Percentiles rank a stretch among this genome's conserved stretches.
Evolutionary conservation across 2,113 vertebrate genomes (phyloP).

Genomic region (Typhlomys cinereus): DNA sequence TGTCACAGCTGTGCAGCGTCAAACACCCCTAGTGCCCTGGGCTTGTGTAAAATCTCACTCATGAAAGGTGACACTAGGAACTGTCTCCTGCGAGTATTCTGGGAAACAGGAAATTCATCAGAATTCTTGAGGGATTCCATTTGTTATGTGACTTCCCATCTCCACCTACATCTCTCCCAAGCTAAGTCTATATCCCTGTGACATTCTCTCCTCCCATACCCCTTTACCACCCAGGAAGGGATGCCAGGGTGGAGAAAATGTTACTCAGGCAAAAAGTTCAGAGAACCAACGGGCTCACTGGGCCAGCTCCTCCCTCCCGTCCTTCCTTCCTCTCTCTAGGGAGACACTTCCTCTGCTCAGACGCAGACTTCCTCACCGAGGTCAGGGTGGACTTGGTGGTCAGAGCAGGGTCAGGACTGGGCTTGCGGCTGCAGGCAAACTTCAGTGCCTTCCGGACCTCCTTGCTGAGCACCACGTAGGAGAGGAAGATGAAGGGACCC

Average conservation of each 20-base stretch:
- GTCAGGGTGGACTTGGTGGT: conserved; percentile 91
- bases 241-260: too few relatives aligned
- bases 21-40: neutral
- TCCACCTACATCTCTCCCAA: neutral
- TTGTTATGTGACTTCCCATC: neutral
- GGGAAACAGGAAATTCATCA: neutral
- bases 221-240: neutral
- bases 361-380: conserved; percentile 85
- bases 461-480: conserved; percentile 92
- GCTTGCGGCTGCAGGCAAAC: conserved; percentile 90
- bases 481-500: conserved; percentile 95
- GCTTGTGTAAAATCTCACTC: neutral
- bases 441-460: conserved; percentile 92
- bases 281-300: neutral
- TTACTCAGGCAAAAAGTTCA: neutral
- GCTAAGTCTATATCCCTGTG: neutral
- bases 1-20: neutral
- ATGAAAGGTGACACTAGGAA: neutral
- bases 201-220: neutral
- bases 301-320: neutral
- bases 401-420: conserved; percentile 87
- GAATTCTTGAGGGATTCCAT: neutral
- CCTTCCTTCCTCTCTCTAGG: neutral
- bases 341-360: neutral
- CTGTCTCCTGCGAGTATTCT: neutral